Base-by-base conservation (phyloP, 37 sponge, comb jelly and placozoan species). In the Haliclona indistincta region DNA sequence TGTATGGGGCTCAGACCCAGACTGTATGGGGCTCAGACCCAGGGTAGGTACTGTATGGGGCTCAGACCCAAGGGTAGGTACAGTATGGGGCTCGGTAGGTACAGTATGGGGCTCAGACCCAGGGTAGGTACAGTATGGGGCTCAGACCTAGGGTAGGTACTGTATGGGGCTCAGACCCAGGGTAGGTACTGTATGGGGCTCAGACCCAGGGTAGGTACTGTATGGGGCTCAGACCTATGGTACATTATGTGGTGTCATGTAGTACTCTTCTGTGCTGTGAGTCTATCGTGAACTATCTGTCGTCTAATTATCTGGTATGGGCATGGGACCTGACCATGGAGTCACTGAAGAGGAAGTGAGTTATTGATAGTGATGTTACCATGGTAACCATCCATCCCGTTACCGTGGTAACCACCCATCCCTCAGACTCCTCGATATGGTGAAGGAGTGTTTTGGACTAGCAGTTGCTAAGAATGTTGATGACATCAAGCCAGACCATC, bases 321-420 rank as follows among this genome's bases (percentile, higher is more conserved):
- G 96, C 90, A 29, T 95, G 96, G 96, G 96, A 95, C 80, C 81
- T 95, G 71, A 92, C 96, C 36, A 42, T 43, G 25, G 64, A 64
- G 4, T 30, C 65, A 8, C 76, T 75, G 67, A 86, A 73, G 54
- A 22, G 77, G 15, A 73, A 79, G 92, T 91, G 60, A 75, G 88
- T 66, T 20, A 11, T 25, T 58, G 62, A 45, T 13, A 20, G 61
- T 13, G 8, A 6, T 58, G 28, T 58, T 7, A 13, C 2, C 8
- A n/a, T n/a, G n/a, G n/a, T n/a, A n/a, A 3, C 3, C 56, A 55
- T 23, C 17, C 15, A 17, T 17, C 52, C 17, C 52, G 52, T 49
- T 17, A 11, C 17, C 52, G 17, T 11, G 52, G 11, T n/a, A 29
- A 29, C 7, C 4, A 56, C 58, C 7, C 8, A 39, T 25, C 5